Conservation (phyloP, 2,888 invertebrate genomes). For the Noctua fimbriata region DNA sequence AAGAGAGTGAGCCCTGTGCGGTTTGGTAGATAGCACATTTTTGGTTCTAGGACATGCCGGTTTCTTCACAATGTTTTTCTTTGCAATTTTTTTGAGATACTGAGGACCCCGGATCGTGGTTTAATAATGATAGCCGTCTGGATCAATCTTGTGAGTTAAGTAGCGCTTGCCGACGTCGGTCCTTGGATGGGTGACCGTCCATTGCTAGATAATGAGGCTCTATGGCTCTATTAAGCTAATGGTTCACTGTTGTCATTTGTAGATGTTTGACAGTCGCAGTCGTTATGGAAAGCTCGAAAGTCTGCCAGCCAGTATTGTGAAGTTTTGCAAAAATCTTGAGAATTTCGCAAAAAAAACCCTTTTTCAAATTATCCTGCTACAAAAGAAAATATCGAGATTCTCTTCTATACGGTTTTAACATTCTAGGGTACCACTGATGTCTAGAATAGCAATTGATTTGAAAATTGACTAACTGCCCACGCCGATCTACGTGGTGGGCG, state of each 20-base stretch:
- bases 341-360: no score
- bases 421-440: slow-evolving; percentile 20
- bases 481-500: slow-evolving; percentile 6
- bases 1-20: no score
- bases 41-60: not conserved
- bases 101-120: no score
- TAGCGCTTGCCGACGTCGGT: no score
- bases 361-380: not conserved
- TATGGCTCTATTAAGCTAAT: not conserved
- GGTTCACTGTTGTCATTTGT: not conserved
- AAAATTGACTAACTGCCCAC: slow-evolving; percentile 43
- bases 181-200: no score
- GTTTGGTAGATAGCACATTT: not conserved
- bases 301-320: not conserved
- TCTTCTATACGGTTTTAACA: not conserved
- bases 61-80: not conserved
- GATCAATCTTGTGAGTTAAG: not conserved
- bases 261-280: not conserved
- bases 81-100: no score
- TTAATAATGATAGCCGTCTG: not conserved
- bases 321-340: not conserved
- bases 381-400: not conserved
- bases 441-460: slow-evolving; percentile 58
- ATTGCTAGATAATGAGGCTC: not conserved
- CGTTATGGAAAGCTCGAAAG: not conserved